phyloP scores from a whole-genome alignment of 2,113 vertebrate species.

The Craseonycteris thonglongyai region DNA sequence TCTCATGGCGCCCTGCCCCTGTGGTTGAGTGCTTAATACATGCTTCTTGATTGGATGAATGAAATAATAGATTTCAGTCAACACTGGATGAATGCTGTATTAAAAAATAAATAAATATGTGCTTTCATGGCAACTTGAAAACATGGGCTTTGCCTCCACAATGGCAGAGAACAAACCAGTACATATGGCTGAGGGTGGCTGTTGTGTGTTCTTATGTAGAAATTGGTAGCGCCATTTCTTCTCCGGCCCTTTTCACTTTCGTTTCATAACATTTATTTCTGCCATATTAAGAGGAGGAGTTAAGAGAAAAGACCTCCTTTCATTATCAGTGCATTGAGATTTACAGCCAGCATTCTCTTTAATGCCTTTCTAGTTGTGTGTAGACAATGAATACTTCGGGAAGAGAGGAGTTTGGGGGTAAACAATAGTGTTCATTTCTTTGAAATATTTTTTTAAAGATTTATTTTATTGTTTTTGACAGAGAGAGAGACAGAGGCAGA shows the following conservation, averaged over 20 bases:
- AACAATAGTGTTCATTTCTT: background rate
- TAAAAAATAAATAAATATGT: background rate
- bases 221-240: background rate
- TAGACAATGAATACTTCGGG: background rate
- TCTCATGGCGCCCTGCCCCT: background rate
- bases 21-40: background rate
- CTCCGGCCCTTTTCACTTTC: conserved; percentile 16
- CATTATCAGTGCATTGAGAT: background rate
- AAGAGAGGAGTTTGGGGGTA: background rate
- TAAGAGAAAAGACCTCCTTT: background rate
- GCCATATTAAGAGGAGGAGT: background rate
- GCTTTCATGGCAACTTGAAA: background rate
- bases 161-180: background rate
- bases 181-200: conserved; percentile 9
- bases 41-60: background rate
- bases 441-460: background rate
- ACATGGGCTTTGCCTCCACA: background rate
- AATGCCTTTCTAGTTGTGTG: background rate
- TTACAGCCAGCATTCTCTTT: background rate
- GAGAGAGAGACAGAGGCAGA: no score
- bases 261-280: conserved; percentile 38
- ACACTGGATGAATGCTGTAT: background rate
- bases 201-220: background rate
- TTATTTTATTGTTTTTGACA: no score
- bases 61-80: conserved; percentile 17